phyloP scores from a whole-genome alignment of 2,113 vertebrate species.

The Oophaga pumilio region DNA sequence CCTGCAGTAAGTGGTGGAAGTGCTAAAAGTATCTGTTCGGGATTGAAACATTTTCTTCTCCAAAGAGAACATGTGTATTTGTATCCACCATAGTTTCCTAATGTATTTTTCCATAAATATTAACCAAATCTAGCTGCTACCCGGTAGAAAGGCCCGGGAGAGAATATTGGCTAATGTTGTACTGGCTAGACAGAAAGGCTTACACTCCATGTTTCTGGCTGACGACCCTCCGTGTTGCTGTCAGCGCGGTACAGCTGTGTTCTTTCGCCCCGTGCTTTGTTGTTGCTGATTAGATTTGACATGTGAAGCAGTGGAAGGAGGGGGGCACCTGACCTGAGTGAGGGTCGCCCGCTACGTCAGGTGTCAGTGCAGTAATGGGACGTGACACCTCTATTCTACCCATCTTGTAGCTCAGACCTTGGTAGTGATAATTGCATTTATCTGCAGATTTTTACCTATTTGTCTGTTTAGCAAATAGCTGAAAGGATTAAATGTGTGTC shows the following conservation, averaged over 20 bases:
- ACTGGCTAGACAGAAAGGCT: conserved; percentile 25
- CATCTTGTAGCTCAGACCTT: conserved; percentile 18
- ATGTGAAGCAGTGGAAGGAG: conserved; percentile 32
- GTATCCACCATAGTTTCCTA: too few species aligned
- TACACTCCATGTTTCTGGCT: background rate
- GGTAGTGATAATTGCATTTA: conserved; percentile 52
- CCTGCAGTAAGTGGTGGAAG: too few species aligned
- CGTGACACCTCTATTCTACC: conserved; percentile 98
- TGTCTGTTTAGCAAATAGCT: conserved; percentile 45
- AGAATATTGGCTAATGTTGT: background rate
- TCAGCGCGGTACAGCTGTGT: conserved; percentile 28
- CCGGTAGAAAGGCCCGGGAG: too few species aligned
- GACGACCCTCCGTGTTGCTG: background rate
- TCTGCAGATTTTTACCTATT: conserved; percentile 43
- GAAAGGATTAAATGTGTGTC: conserved; percentile 49
- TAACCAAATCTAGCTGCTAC: too few species aligned
- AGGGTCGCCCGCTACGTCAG: conserved; percentile 96
- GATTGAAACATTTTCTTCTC: too few species aligned
- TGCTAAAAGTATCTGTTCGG: too few species aligned
- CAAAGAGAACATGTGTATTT: too few species aligned
- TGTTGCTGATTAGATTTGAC: conserved; percentile 52
- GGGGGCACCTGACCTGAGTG: conserved; percentile 47
- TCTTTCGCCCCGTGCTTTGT: conserved; percentile 33
- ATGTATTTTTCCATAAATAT: too few species aligned
- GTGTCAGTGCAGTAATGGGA: conserved; percentile 96